A percentile compares a stretch with the other conserved stretches of the same genome.
phyloP scores from a whole-genome alignment of 2,888 invertebrate genomes.

The Campoplex capitator region DNA sequence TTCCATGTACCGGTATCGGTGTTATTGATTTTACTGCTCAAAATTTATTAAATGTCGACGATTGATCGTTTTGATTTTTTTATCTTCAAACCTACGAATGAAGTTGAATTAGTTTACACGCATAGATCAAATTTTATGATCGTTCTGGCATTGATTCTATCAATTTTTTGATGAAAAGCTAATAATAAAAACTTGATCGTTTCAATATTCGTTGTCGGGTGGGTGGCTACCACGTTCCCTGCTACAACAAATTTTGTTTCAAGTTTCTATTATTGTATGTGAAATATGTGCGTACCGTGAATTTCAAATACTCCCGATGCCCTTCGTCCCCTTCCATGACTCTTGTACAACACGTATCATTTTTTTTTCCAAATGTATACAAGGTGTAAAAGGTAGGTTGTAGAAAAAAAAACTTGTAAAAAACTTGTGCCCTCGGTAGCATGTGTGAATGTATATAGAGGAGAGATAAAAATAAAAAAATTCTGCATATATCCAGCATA shows the following conservation, averaged over 20 bases:
- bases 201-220: no score
- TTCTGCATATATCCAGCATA: not conserved
- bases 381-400: slow-evolving; percentile 51
- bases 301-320: not conserved
- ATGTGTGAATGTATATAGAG: slow-evolving; percentile 13
- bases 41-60: no score
- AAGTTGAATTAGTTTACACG: no score
- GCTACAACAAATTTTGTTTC: not conserved
- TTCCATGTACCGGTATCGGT: no score
- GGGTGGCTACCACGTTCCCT: no score
- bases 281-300: not conserved
- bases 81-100: no score
- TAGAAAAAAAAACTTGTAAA: slow-evolving; percentile 31
- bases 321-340: not conserved
- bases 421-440: slow-evolving; percentile 28
- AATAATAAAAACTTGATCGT: no score
- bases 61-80: no score
- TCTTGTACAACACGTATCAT: slow-evolving; percentile 34
- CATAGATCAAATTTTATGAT: no score
- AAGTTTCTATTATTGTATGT: not conserved
- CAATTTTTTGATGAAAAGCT: no score
- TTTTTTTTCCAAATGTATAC: not conserved
- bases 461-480: slow-evolving; percentile 23
- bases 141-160: no score
- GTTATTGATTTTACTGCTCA: no score